Evolutionary conservation across 2,797 vertebrate species (phyloP).

Genomic region (Sebastes kiyomatsui): DNA sequence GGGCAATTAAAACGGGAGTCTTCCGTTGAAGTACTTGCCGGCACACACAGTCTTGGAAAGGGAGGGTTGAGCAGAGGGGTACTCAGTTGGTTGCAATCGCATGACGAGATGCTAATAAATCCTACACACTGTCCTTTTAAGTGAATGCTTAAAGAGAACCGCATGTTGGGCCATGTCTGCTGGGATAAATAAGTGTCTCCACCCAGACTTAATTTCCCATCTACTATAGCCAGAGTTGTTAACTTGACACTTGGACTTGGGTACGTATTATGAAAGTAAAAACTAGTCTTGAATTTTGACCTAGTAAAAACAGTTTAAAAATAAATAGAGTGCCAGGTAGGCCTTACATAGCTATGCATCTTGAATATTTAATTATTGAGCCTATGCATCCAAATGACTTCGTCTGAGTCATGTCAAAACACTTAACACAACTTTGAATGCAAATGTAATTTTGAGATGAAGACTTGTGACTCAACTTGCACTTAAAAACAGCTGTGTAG

Average conservation of each 20-base stretch:
- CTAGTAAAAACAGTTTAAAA: not conserved
- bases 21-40: too few species aligned
- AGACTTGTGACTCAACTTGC: not conserved
- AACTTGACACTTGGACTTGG: too few species aligned
- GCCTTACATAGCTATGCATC: not conserved
- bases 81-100: too few species aligned
- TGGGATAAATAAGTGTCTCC: not conserved
- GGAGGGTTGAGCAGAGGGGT: too few species aligned
- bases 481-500: not conserved
- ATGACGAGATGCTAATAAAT: too few species aligned
- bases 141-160: too few species aligned
- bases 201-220: too few species aligned
- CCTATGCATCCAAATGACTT: not conserved
- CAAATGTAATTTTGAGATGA: not conserved
- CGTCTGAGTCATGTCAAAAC: not conserved
- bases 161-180: not conserved
- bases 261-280: not conserved
- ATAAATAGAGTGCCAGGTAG: not conserved
- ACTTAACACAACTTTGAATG: not conserved
- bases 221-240: too few species aligned
- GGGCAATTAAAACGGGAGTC: too few species aligned
- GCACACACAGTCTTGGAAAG: too few species aligned
- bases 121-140: too few species aligned
- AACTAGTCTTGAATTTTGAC: not conserved
- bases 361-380: not conserved